These are phyloP conservation scores for Zalophus californianus DNA, from an alignment of 2,797 vertebrate genomes.

Conservation along the genomic window DNA sequence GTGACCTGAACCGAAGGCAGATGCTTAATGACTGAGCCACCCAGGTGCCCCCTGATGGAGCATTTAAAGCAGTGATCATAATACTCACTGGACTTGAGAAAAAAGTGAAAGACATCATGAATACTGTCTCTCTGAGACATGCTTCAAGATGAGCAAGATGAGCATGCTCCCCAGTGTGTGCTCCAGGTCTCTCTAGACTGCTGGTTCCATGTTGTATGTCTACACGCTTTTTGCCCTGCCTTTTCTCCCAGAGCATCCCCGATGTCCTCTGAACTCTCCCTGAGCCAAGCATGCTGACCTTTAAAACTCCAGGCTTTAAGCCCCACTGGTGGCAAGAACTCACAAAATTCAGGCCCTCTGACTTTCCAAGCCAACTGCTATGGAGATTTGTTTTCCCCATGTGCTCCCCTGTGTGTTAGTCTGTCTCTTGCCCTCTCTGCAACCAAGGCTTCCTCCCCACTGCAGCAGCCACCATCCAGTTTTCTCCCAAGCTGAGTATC, in stretches of 20 bases:
- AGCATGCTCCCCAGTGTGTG: neutral
- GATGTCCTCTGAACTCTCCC: neutral
- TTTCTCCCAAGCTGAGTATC: neutral
- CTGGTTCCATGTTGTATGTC: neutral
- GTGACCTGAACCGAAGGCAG: too few species aligned
- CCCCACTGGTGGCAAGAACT: neutral
- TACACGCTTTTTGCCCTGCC: neutral
- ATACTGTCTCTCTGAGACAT: neutral
- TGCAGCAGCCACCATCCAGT: neutral
- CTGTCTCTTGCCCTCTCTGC: neutral
- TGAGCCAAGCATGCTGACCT: neutral
- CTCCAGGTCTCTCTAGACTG: neutral
- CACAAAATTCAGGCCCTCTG: neutral
- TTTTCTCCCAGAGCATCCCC: neutral
- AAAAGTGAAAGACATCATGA: neutral
- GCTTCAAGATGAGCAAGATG: neutral
- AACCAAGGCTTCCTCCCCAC: neutral
- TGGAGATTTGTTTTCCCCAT: neutral
- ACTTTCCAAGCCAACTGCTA: neutral
- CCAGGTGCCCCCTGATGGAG: too few species aligned
- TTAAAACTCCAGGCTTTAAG: neutral
- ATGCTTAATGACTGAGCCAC: too few species aligned
- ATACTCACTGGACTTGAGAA: too few species aligned
- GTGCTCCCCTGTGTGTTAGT: neutral
- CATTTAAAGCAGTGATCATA: too few species aligned